Conservation (phyloP, 2,888 invertebrate genomes). For the Spisula subtruncata region DNA sequence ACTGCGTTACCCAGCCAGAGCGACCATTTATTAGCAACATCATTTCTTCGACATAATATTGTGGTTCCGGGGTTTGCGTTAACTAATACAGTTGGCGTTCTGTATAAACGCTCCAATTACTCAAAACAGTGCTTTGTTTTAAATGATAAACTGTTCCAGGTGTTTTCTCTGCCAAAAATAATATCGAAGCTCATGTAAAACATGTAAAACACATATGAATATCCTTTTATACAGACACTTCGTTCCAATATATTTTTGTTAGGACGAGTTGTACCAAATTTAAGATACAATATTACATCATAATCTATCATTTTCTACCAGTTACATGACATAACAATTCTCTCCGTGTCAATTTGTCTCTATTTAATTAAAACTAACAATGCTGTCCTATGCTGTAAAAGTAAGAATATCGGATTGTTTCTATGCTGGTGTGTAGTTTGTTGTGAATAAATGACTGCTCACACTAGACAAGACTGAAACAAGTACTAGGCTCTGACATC, state of each 20-base stretch:
- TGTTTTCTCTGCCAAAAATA: background rate
- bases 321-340: background rate
- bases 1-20: too few relatives aligned
- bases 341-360: background rate
- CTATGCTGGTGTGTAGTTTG: background rate
- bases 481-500: too few relatives aligned
- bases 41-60: too few relatives aligned
- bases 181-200: background rate
- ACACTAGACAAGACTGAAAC: too few relatives aligned
- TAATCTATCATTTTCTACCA: conserved; percentile 15
- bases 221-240: background rate
- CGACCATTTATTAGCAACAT: too few relatives aligned
- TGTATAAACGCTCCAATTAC: too few relatives aligned
- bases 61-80: too few relatives aligned
- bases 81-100: too few relatives aligned
- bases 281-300: conserved; percentile 5
- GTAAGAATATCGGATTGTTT: background rate
- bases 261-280: background rate
- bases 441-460: too few relatives aligned
- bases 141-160: background rate
- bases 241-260: background rate
- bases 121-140: too few relatives aligned
- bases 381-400: background rate
- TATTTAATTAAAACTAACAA: background rate
- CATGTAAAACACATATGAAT: background rate